Conservation (phyloP, 2,888 invertebrate species). For the Eristalinus aeneus region DNA sequence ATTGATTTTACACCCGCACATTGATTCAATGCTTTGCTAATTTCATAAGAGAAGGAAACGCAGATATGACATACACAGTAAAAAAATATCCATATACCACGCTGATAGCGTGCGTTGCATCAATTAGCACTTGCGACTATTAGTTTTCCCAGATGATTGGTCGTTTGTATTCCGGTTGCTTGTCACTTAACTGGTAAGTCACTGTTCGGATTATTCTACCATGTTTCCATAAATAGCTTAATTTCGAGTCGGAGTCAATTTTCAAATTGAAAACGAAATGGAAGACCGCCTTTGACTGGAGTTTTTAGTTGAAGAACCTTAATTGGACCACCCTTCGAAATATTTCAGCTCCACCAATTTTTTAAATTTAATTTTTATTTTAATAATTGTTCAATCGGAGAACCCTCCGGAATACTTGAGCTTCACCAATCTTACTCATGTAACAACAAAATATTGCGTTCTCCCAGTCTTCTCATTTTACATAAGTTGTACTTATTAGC, state of each 20-base stretch:
- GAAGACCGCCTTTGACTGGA: no score
- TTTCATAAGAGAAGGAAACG: neutral
- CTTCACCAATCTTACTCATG: no score
- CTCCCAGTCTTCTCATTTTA: neutral
- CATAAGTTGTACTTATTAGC: neutral
- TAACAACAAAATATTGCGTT: no score
- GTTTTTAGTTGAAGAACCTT: no score
- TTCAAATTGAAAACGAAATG: neutral
- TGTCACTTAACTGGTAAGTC: neutral
- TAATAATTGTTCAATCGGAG: no score
- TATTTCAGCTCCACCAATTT: no score
- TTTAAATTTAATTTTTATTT: no score
- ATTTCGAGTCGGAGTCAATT: neutral
- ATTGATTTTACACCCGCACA: neutral
- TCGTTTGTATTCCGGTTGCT: neutral
- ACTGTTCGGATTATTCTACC: neutral
- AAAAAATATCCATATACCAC: neutral
- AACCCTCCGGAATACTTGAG: no score
- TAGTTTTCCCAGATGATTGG: neutral
- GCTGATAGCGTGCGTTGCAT: neutral
- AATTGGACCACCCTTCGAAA: no score
- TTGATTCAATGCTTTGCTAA: neutral
- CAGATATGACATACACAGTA: neutral
- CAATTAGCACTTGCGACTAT: neutral
- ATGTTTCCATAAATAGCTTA: neutral